phyloP scores from a whole-genome alignment of 2,888 invertebrate genomes.

The Lithophane socia region DNA sequence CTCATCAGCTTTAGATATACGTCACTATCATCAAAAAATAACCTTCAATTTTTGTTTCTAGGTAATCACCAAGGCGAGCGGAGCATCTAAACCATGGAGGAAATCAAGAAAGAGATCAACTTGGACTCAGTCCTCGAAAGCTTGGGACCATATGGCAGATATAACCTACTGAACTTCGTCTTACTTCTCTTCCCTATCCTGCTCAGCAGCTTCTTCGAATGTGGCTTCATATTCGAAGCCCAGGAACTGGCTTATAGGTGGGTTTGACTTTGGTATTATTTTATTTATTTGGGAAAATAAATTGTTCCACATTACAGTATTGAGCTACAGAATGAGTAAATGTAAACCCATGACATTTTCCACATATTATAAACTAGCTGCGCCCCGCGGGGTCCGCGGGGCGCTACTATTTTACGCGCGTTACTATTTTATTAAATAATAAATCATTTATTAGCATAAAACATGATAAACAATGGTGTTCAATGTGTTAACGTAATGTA shows the following conservation, averaged over 20 bases:
- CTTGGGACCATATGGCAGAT: slow-evolving; percentile 86
- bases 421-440: too few relatives aligned
- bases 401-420: too few relatives aligned
- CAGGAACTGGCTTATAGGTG: slow-evolving; percentile 84
- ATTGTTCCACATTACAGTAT: too few relatives aligned
- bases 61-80: slow-evolving; percentile 53
- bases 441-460: too few relatives aligned
- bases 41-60: slow-evolving; percentile 64
- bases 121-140: slow-evolving; percentile 86
- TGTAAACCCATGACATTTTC: too few relatives aligned
- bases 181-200: slow-evolving; percentile 84
- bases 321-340: too few relatives aligned
- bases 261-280: slow-evolving; percentile 39
- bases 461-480: too few relatives aligned
- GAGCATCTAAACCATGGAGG: slow-evolving; percentile 74
- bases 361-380: too few relatives aligned
- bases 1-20: too few relatives aligned
- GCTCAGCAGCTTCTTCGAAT: slow-evolving; percentile 86
- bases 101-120: slow-evolving; percentile 86
- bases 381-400: too few relatives aligned
- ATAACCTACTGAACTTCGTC: slow-evolving; percentile 86
- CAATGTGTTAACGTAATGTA: too few relatives aligned
- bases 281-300: too few relatives aligned
- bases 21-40: not conserved
- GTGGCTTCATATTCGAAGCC: slow-evolving; percentile 88